Conservation (phyloP, 2,888 invertebrate genomes). For the Diplolepis rosae region DNA sequence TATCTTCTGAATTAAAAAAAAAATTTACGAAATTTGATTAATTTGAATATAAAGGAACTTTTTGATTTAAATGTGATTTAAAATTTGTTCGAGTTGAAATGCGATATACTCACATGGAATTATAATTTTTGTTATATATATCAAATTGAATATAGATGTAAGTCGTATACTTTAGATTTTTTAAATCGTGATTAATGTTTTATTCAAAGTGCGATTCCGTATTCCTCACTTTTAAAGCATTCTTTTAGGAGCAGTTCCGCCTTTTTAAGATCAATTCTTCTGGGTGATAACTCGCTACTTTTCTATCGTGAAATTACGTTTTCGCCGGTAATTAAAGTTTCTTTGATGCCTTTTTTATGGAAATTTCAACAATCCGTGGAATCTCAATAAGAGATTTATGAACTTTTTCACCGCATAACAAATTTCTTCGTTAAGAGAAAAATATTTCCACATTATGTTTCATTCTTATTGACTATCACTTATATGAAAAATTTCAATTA, state of each 20-base stretch:
- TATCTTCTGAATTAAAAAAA: no score
- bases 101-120: background rate
- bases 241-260: background rate
- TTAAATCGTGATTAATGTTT: no score
- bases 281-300: background rate
- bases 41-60: no score
- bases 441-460: background rate
- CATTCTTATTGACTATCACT: background rate
- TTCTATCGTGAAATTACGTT: background rate
- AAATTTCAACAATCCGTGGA: background rate
- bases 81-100: background rate
- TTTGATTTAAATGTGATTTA: no score
- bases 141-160: background rate
- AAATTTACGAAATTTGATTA: no score
- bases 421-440: background rate
- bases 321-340: background rate
- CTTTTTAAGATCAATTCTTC: background rate
- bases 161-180: no score
- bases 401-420: background rate
- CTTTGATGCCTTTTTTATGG: background rate
- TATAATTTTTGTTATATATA: background rate
- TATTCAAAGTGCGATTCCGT: background rate
- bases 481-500: no score
- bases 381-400: background rate
- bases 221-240: background rate